Evolutionary conservation across 2,888 invertebrate genomes (phyloP), one percentile per base, ranked within the genome.

Genomic region (Apeira syringaria): DNA sequence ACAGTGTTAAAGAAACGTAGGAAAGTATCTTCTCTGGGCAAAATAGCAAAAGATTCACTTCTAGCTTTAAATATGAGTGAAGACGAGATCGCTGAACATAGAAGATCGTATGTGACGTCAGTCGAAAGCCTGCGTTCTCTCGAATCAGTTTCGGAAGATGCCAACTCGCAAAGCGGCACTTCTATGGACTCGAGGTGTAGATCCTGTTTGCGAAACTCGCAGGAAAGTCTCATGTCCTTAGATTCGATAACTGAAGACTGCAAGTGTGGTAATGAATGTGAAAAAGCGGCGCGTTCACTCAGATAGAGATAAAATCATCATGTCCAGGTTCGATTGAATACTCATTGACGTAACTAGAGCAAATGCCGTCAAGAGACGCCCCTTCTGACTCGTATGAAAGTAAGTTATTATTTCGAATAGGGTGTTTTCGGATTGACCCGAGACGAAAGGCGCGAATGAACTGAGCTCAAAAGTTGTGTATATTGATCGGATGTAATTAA

Each of bases 191-290:
- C 85, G 0, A 54, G 89, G 50, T 89, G 89, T 37, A 68, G 81
- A 1, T 61, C 83, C 0, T 90, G 89, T 28, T 46, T 88, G 0
- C 56, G 89, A 4, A 80, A 76, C 0, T 90, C 90, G 0, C 90
- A 90, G 12, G 90, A 90, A 40, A 90, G 90, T 34, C 56, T 90
- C 0, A 84, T 89, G 77, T 90, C 90, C 0, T 26, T 90, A 1
- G 90, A 89, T 28, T 89, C 89, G 0, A 88, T 90, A 0, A 82
- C 77, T 0, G 90, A 90, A 45, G 89, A 89, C 42, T 87, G 87
- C 17, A 62, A 73, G 9, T 87, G 88, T 27, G 58, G 64, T 0
- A 75, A 74, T 0, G 77, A 80, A 0, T 70, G 74, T 29, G 86
- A 83, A 1, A 80, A 78, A 26, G 64, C 67, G 0, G 61, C 64